These are phyloP conservation scores for Ceraclea dissimilis DNA, from an alignment of 2,888 invertebrate species.

Conservation along the genomic window DNA sequence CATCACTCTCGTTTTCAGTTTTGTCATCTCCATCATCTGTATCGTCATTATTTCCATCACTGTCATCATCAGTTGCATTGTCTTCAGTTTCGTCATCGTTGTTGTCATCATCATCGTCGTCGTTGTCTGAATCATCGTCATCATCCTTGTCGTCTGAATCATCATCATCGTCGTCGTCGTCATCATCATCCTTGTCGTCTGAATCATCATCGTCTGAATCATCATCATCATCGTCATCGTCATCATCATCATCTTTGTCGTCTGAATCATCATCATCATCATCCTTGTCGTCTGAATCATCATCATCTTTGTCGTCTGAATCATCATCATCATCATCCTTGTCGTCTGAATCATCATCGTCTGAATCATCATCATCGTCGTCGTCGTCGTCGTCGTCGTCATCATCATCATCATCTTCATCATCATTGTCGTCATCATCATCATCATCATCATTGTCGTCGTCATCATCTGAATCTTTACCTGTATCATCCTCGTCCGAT, in stretches of 20 bases:
- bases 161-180: constrained; percentile 26
- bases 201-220: constrained; percentile 32
- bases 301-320: constrained; percentile 32
- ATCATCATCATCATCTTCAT: constrained; percentile 36
- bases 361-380: constrained; percentile 35
- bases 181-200: constrained; percentile 27
- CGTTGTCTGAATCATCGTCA: constrained; percentile 29
- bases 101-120: constrained; percentile 31
- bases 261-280: constrained; percentile 38
- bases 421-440: constrained; percentile 40
- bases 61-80: constrained; percentile 29
- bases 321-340: constrained; percentile 36
- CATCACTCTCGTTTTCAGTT: constrained; percentile 30
- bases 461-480: constrained; percentile 38
- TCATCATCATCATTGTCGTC: constrained; percentile 41
- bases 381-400: constrained; percentile 36
- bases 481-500: constrained; percentile 39
- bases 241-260: constrained; percentile 38
- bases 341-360: constrained; percentile 39
- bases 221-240: constrained; percentile 36
- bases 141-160: constrained; percentile 29
- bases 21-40: constrained; percentile 28
- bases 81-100: constrained; percentile 30
- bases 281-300: constrained; percentile 30
- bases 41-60: constrained; percentile 26